Evolutionary conservation across 2,888 invertebrate genomes (phyloP).

Genomic region (Epinotia brunnichana): DNA sequence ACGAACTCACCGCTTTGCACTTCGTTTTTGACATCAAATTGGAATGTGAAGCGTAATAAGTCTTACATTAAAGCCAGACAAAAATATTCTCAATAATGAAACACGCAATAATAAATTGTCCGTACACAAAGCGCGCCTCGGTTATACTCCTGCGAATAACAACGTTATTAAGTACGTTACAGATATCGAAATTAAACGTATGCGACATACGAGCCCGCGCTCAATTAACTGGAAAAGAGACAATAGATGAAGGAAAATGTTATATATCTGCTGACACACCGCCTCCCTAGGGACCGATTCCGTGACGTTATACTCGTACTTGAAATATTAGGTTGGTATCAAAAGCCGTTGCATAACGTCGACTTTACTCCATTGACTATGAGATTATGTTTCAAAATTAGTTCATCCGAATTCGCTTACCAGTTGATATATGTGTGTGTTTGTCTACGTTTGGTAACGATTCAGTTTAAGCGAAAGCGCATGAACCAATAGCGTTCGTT

Average conservation of each 20-base stretch:
- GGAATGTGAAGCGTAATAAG: background rate
- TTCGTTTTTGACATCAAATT: background rate
- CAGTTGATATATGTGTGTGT: no score
- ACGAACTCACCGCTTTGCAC: background rate
- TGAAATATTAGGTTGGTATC: no score
- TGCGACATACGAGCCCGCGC: constrained; percentile 23
- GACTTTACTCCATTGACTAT: no score
- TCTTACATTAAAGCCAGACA: background rate
- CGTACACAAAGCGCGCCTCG: constrained; percentile 25
- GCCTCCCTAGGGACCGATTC: no score
- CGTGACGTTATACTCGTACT: no score
- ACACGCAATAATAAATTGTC: constrained; percentile 23
- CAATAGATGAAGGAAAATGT: constrained; percentile 12
- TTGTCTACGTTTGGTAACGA: no score
- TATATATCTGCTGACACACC: background rate
- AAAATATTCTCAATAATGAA: no score
- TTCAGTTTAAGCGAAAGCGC: no score
- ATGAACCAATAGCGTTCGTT: no score
- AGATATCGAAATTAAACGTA: constrained; percentile 40
- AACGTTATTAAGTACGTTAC: constrained; percentile 27
- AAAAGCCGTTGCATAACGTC: no score
- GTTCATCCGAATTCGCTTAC: no score
- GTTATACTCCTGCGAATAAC: constrained; percentile 22
- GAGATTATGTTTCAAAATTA: no score
- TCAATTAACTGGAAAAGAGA: constrained; percentile 34